Percentiles rank a stretch among this genome's conserved stretches.
Evolutionary conservation across 2,888 invertebrate genomes (phyloP).

Genomic region (Meandrusa payeni): DNA sequence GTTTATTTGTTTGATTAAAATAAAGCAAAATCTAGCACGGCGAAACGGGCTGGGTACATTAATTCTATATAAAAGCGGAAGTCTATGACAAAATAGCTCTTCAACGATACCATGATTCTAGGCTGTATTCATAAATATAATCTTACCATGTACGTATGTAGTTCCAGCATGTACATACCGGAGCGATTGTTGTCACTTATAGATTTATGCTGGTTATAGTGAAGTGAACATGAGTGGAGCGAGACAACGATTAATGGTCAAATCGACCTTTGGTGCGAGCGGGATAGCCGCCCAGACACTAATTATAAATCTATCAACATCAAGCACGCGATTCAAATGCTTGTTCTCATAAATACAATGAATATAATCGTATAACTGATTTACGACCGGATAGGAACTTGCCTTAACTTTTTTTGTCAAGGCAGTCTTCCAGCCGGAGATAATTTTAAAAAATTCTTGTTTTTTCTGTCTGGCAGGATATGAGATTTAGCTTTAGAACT

Average conservation of each 20-base stretch:
- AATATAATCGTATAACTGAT: not conserved
- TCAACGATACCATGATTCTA: too few species aligned
- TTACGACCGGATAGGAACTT: conserved; percentile 4
- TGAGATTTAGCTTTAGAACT: too few species aligned
- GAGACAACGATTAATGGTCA: conserved; percentile 18
- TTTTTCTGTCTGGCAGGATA: conserved; percentile 6
- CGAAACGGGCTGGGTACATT: too few species aligned
- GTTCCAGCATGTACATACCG: too few species aligned
- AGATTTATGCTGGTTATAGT: too few species aligned
- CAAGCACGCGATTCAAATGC: conserved; percentile 19
- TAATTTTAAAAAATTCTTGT: conserved; percentile 6
- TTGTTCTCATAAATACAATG: conserved; percentile 7
- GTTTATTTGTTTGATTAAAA: too few species aligned
- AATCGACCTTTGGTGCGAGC: conserved; percentile 12
- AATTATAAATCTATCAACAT: conserved; percentile 28
- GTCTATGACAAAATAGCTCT: too few species aligned
- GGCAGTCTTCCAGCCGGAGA: conserved; percentile 4
- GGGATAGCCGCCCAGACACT: conserved; percentile 11
- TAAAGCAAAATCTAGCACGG: too few species aligned
- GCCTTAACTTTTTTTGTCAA: conserved; percentile 8
- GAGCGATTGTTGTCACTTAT: too few species aligned
- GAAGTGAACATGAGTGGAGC: conserved; percentile 14
- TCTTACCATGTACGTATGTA: too few species aligned
- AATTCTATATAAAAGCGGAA: too few species aligned
- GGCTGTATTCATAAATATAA: too few species aligned